These are phyloP conservation scores for Argyra leucocephala DNA, from an alignment of 2,888 invertebrate genomes.

Conservation along the genomic window DNA sequence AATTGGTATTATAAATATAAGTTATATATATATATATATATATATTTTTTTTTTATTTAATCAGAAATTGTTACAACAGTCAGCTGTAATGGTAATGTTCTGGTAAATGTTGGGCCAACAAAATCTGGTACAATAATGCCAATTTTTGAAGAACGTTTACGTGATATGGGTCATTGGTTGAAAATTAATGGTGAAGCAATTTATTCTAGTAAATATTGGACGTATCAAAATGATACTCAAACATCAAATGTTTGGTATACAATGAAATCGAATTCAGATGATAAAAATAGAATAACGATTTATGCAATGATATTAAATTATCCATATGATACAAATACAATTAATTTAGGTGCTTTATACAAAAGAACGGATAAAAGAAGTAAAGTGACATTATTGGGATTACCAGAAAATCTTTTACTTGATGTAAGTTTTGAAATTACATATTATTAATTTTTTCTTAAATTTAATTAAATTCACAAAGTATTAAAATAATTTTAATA, in stretches of 20 bases:
- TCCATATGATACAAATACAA: conserved; percentile 52
- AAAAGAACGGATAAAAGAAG: conserved; percentile 33
- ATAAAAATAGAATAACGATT: conserved; percentile 38
- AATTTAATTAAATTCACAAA: conserved; percentile 20
- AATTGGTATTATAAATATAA: no score
- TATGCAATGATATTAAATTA: conserved; percentile 64
- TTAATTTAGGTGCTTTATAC: conserved; percentile 44
- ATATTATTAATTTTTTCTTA: conserved; percentile 5
- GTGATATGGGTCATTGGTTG: conserved; percentile 72
- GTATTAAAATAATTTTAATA: conserved; percentile 22
- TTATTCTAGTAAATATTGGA: conserved; percentile 69
- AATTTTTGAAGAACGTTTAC: conserved; percentile 75
- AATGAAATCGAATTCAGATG: conserved; percentile 27
- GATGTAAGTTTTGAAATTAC: conserved; percentile 25
- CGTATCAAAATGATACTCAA: conserved; percentile 69
- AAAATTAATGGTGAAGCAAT: conserved; percentile 78
- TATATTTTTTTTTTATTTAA: background rate
- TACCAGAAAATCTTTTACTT: conserved; percentile 30
- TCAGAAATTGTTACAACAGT: conserved; percentile 62
- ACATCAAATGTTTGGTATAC: conserved; percentile 68
- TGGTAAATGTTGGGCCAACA: conserved; percentile 74
- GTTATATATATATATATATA: background rate
- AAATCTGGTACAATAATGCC: conserved; percentile 77
- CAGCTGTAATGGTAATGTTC: conserved; percentile 66
- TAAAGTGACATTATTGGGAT: conserved; percentile 48